Evolutionary conservation across 2,113 vertebrate species (phyloP).

Genomic region (Thryonomys swinderianus): DNA sequence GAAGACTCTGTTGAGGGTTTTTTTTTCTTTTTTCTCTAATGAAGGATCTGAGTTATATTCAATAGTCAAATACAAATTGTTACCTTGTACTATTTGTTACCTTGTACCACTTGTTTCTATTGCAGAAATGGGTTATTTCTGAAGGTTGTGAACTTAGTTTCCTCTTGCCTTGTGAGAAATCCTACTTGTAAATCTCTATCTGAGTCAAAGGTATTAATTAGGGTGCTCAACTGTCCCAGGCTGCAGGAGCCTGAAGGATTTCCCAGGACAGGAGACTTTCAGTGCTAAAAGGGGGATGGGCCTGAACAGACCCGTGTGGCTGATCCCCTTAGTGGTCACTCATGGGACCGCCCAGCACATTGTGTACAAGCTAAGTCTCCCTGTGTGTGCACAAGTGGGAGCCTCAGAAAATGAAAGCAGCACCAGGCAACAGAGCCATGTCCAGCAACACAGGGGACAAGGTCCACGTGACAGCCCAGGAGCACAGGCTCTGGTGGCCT

Average conservation of each 20-base stretch:
- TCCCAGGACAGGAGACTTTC: background rate
- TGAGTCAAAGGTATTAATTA: background rate
- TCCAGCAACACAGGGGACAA: background rate
- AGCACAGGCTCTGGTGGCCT: rapidly evolving
- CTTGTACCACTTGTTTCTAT: background rate
- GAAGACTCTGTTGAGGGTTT: background rate
- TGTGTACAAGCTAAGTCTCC: rapidly evolving
- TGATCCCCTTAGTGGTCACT: background rate
- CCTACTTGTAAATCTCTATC: background rate
- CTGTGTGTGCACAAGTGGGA: background rate
- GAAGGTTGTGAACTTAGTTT: background rate
- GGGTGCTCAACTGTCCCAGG: background rate
- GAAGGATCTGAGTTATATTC: background rate
- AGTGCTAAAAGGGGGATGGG: background rate
- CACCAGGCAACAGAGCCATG: background rate
- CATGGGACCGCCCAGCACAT: rapidly evolving
- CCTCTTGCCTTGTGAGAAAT: background rate
- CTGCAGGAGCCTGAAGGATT: background rate
- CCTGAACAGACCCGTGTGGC: background rate
- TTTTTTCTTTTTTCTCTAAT: background rate
- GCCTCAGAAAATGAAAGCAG: background rate
- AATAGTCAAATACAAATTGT: background rate
- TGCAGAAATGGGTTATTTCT: background rate
- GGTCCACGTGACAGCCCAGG: background rate
- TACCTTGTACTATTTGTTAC: background rate